Evolutionary conservation across 2,113 vertebrate genomes (phyloP).

Genomic region (Pungitius pungitius): DNA sequence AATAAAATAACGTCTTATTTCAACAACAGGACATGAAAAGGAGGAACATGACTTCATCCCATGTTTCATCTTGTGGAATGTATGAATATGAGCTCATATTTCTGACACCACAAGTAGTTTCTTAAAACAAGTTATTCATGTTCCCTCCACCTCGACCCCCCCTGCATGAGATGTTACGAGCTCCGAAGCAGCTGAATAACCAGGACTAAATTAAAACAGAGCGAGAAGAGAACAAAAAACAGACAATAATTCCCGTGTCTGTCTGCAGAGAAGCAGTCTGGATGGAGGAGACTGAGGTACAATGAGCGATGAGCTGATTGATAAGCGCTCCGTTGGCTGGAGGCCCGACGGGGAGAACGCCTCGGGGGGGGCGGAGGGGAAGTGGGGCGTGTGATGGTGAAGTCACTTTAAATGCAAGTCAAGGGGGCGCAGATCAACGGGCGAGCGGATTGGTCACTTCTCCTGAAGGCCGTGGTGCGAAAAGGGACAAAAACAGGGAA

Average conservation of each 20-base stretch:
- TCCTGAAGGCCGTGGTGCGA: background rate
- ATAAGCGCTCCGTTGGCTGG: constrained; percentile 6
- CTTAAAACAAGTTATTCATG: background rate
- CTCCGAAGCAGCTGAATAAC: constrained; percentile 14
- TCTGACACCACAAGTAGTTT: background rate
- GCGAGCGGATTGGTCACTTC: fast-evolving
- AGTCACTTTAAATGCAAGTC: constrained; percentile 59
- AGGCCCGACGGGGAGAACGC: constrained; percentile 12
- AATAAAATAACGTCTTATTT: background rate
- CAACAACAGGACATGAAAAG: too few species aligned
- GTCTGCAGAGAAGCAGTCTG: constrained; percentile 51
- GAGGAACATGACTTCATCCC: background rate
- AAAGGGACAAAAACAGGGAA: background rate
- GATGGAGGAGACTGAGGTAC: too few species aligned
- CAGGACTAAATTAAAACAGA: constrained; percentile 36
- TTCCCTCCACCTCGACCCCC: background rate
- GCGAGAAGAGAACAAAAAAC: background rate
- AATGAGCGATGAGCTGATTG: too few species aligned
- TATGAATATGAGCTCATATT: background rate
- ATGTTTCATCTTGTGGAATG: background rate
- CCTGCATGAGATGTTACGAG: background rate
- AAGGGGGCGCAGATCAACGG: constrained; percentile 1
- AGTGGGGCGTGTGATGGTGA: constrained; percentile 45
- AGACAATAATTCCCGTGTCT: constrained; percentile 31
- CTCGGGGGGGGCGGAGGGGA: constrained; percentile 21